These are phyloP conservation scores for Anarsia innoxiella DNA, from an alignment of 2,888 invertebrate genomes.

Conservation along the genomic window DNA sequence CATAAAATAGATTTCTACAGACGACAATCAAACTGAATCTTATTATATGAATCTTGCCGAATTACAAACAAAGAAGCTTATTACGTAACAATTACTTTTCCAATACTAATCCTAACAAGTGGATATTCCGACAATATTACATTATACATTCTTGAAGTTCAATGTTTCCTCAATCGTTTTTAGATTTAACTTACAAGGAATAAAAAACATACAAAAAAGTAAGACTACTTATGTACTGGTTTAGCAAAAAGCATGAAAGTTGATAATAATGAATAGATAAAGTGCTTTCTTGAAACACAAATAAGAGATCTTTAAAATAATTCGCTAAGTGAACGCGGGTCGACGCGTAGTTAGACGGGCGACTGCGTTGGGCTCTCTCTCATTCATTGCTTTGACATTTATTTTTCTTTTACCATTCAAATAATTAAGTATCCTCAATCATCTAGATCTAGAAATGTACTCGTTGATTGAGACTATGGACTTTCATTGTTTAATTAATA, in stretches of 20 bases:
- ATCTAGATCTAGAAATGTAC: no score
- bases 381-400: neutral
- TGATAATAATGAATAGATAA: conserved; percentile 6
- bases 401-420: no score
- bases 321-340: conserved; percentile 45
- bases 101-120: conserved; percentile 19
- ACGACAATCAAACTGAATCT: no score
- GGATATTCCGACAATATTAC: conserved; percentile 2
- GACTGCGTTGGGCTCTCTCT: neutral
- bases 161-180: conserved; percentile 1
- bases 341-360: no score
- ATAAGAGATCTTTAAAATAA: conserved; percentile 57
- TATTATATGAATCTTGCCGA: conserved; percentile 5
- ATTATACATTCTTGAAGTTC: conserved; percentile 2
- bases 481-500: neutral
- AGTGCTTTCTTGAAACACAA: conserved; percentile 21
- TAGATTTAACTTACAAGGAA: neutral
- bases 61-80: conserved; percentile 8
- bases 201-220: no score
- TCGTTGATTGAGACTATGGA: neutral
- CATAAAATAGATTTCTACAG: no score
- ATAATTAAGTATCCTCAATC: no score
- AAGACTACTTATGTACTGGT: neutral
- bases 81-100: conserved; percentile 15
- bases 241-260: conserved; percentile 5